These are phyloP conservation scores for Pluvianellus socialis DNA, from an alignment of 2,113 vertebrate genomes.

Conservation along the genomic window DNA sequence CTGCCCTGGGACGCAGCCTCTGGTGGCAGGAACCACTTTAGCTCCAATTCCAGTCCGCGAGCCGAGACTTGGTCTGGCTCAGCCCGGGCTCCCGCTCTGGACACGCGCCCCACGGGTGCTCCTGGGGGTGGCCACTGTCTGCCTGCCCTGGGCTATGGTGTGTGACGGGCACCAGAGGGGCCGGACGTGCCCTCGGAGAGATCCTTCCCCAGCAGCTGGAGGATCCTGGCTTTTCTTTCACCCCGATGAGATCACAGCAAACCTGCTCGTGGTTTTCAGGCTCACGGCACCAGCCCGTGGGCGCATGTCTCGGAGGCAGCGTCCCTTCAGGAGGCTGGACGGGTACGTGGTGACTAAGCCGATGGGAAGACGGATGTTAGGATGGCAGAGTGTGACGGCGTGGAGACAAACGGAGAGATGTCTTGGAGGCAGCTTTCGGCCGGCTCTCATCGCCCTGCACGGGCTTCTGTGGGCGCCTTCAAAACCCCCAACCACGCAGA, in stretches of 20 bases:
- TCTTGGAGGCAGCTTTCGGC: no score
- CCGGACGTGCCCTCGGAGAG: not conserved
- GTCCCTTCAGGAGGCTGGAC: not conserved
- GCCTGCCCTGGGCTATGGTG: fast-evolving
- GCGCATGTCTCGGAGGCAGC: not conserved
- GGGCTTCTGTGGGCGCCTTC: no score
- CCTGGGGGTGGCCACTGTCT: not conserved
- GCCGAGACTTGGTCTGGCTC: not conserved
- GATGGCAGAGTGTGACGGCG: not conserved
- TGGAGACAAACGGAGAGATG: no score
- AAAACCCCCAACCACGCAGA: no score
- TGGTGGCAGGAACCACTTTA: not conserved
- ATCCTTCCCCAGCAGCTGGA: not conserved
- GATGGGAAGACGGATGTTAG: no score
- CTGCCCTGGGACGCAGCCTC: not conserved
- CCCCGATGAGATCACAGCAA: not conserved
- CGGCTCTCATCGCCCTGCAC: no score
- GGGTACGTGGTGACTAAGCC: not conserved
- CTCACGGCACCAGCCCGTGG: no score
- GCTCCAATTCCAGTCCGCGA: fast-evolving
- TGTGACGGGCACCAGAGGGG: not conserved
- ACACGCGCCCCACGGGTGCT: not conserved
- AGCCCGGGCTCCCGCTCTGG: not conserved
- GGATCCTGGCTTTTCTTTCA: not conserved
- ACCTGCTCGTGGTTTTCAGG: not conserved